Evolutionary conservation across 2,797 vertebrate genomes (phyloP).

Genomic region (Sebastolobus alascanus): DNA sequence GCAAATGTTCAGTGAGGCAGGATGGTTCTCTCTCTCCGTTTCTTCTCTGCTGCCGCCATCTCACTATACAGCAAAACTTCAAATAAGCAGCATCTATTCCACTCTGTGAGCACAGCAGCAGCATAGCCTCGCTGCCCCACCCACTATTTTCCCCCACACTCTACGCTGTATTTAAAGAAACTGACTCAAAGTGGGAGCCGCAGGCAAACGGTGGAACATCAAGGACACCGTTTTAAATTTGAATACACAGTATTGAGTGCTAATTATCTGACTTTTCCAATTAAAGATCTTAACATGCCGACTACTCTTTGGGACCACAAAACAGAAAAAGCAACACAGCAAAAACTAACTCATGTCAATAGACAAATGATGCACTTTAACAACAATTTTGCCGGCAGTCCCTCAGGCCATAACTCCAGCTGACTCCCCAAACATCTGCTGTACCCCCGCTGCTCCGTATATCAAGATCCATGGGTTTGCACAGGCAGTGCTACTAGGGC

Average conservation of each 20-base stretch:
- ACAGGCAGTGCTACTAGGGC: conserved; percentile 32
- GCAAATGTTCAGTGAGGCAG: conserved; percentile 32
- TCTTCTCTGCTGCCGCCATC: background rate
- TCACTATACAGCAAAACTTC: conserved; percentile 28
- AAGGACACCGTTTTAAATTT: conserved; percentile 23
- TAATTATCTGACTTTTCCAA: conserved; percentile 10
- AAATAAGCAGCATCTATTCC: conserved; percentile 16
- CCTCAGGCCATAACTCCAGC: conserved; percentile 56
- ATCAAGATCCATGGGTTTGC: conserved; percentile 70
- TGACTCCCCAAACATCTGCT: conserved; percentile 70
- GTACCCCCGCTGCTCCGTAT: conserved; percentile 49
- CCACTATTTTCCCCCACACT: background rate
- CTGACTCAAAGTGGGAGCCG: conserved; percentile 34
- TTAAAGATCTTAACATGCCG: background rate
- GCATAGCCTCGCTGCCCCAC: background rate
- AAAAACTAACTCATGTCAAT: conserved; percentile 28
- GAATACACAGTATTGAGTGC: background rate
- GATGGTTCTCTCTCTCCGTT: background rate
- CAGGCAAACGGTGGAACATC: conserved; percentile 7
- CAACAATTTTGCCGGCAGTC: conserved; percentile 46
- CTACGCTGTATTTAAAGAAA: conserved; percentile 50
- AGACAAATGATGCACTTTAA: conserved; percentile 65
- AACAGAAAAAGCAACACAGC: conserved; percentile 1
- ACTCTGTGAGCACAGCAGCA: conserved; percentile 26
- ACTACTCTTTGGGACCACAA: background rate